A percentile compares a stretch with the other conserved stretches of the same genome.
These are phyloP conservation scores for Bambusicola thoracicus DNA, from an alignment of 2,113 vertebrate genomes.

Conservation along the genomic window DNA sequence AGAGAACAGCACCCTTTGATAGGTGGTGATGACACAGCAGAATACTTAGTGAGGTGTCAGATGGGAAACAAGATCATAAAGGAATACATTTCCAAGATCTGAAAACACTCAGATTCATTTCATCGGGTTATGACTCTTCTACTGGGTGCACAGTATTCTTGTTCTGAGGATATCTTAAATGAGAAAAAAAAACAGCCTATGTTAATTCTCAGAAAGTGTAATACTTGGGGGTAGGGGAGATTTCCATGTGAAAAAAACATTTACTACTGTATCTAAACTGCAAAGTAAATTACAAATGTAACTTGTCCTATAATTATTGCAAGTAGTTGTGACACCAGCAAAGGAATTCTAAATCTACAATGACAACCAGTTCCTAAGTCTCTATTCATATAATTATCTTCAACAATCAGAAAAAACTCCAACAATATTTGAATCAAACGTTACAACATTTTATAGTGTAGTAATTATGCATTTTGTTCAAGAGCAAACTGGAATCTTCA, in stretches of 20 bases:
- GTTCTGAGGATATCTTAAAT: neutral
- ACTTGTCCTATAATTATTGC: neutral
- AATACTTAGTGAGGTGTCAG: neutral
- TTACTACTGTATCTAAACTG: neutral
- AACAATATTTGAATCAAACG: neutral
- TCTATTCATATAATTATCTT: neutral
- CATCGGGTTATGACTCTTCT: neutral
- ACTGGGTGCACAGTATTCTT: neutral
- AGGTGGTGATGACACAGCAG: conserved; percentile 16
- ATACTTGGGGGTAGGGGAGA: neutral
- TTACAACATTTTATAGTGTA: neutral
- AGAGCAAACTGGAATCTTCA: neutral
- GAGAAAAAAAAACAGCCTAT: neutral
- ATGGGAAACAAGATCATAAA: neutral
- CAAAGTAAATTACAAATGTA: neutral
- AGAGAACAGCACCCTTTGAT: neutral
- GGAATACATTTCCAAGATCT: neutral
- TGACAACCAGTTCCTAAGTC: neutral
- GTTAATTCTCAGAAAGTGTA: neutral
- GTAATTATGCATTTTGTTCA: neutral
- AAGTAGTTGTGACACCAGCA: neutral
- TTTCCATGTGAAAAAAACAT: neutral
- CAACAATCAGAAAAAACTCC: neutral
- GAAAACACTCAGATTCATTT: neutral
- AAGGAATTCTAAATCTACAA: neutral